Evolutionary conservation across 1,140 invertebrate species (phyloP), one percentile per base, ranked within the genome.

Genomic region (Aleiodes sp.): DNA sequence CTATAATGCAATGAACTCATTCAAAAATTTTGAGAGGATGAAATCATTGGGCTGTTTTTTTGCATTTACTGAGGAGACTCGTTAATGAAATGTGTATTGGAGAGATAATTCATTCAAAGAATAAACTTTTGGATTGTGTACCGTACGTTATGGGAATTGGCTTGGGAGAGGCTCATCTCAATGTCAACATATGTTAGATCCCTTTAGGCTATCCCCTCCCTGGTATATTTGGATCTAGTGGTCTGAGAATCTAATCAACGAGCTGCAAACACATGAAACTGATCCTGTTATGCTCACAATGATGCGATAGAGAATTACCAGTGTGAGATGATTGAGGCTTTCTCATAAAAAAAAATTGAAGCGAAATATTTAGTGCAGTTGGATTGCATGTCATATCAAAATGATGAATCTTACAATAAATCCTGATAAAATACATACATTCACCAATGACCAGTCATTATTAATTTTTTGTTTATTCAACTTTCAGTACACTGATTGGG

Each of bases 401-500:
- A n/a, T n/a, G n/a, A n/a, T n/a, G n/a, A n/a, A n/a, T n/a, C n/a
- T n/a, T n/a, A n/a, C n/a, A n/a, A n/a, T n/a, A n/a, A n/a, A n/a
- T n/a, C n/a, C n/a, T n/a, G n/a, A n/a, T n/a, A 10, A 35, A 35
- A 35, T 10, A 35, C 31, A 35, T n/a, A n/a, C n/a, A n/a, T n/a
- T n/a, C n/a, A n/a, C n/a, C 31, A 35, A 35, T 35, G 10, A 24
- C 26, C 46, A 52, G 46, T 24, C 41, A 24, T 16, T 7, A 52
- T 21, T 16, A 52, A 52, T 52, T 21, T 52, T 12, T 8, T 6
- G 10, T 52, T 52, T 52, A 4, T 21, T 52, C 26, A 2, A 7
- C 1, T 52, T 90, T 1, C 88, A 97, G 93, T 97, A 98, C 82
- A 96, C 95, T 0, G 91, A 96, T 78, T 98, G 95, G 95, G 92